These are phyloP conservation scores for Tolmerus cingulatus DNA, from an alignment of 2,888 invertebrate species.

Conservation along the genomic window DNA sequence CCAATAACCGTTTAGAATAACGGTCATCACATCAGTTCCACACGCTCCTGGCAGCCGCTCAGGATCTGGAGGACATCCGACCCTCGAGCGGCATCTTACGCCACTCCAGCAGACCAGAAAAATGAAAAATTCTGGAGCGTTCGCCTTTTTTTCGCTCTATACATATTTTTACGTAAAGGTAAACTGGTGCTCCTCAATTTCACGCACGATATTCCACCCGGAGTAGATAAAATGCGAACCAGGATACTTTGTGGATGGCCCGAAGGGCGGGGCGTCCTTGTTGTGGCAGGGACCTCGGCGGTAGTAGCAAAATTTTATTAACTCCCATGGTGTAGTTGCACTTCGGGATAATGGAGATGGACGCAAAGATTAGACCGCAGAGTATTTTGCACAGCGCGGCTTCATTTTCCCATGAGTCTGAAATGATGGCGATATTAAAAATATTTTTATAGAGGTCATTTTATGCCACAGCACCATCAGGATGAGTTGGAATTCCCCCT, in stretches of 20 bases:
- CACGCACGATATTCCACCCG: conserved; percentile 31
- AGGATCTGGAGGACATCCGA: not conserved
- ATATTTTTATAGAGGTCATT: conserved; percentile 1
- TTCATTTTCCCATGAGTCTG: not conserved
- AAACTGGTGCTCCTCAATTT: conserved; percentile 30
- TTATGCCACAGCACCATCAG: not conserved
- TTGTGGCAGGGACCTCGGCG: not conserved
- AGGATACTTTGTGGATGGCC: not conserved
- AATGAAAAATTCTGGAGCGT: not conserved
- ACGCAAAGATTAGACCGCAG: not conserved
- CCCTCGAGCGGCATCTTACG: not conserved
- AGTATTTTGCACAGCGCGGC: not conserved
- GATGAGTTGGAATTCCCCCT: not conserved
- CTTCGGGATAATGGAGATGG: conserved; percentile 3
- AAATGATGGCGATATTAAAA: conserved; percentile 6
- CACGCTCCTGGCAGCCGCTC: not conserved
- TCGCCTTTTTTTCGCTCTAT: not conserved
- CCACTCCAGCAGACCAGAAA: conserved; percentile 17
- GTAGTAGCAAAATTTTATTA: conserved; percentile 4
- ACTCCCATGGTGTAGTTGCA: not conserved
- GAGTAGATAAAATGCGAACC: conserved; percentile 22
- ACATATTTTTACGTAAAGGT: not conserved
- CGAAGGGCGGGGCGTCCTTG: not conserved
- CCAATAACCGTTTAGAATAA: conserved; percentile 23
- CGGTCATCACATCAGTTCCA: not conserved